A percentile compares a stretch with the other conserved stretches of the same genome.
Conservation (phyloP, 2,888 invertebrate species). For the Eucera pruinosa region DNA sequence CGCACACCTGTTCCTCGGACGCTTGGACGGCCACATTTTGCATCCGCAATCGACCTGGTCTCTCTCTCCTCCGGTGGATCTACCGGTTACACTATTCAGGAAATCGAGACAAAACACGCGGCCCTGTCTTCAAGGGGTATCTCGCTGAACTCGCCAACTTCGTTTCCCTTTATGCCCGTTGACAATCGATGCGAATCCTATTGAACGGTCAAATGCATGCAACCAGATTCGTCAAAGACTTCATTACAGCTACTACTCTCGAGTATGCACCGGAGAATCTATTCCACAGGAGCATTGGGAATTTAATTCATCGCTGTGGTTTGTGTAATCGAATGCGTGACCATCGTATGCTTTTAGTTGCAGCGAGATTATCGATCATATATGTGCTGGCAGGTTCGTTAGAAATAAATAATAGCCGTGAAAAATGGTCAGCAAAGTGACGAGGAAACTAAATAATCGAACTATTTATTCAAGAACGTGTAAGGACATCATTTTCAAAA, state of each 20-base stretch:
- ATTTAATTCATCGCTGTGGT: background rate
- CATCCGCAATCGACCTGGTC: slow-evolving; percentile 55
- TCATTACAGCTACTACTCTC: background rate
- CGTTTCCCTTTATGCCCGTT: slow-evolving; percentile 14
- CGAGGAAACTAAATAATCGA: too few relatives aligned
- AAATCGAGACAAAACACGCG: slow-evolving; percentile 54
- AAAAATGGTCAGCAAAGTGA: too few relatives aligned
- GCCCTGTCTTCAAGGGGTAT: slow-evolving; percentile 30
- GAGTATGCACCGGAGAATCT: too few relatives aligned
- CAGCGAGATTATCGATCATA: background rate
- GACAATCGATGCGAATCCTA: slow-evolving; percentile 37
- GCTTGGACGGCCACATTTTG: slow-evolving; percentile 61
- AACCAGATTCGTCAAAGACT: slow-evolving; percentile 31
- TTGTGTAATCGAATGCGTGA: background rate
- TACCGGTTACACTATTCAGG: slow-evolving; percentile 49
- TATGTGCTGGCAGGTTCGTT: too few relatives aligned
- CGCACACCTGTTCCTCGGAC: slow-evolving; percentile 66
- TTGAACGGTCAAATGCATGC: slow-evolving; percentile 5
- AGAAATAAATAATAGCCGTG: too few relatives aligned
- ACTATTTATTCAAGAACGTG: too few relatives aligned
- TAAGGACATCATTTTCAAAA: too few relatives aligned
- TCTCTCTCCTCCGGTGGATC: slow-evolving; percentile 51
- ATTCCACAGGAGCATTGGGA: background rate
- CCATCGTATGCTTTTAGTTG: too few relatives aligned
- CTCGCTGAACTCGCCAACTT: slow-evolving; percentile 28